These are phyloP conservation scores for Poeciliopsis retropinna DNA, from an alignment of 2,113 vertebrate genomes.

Conservation along the genomic window DNA sequence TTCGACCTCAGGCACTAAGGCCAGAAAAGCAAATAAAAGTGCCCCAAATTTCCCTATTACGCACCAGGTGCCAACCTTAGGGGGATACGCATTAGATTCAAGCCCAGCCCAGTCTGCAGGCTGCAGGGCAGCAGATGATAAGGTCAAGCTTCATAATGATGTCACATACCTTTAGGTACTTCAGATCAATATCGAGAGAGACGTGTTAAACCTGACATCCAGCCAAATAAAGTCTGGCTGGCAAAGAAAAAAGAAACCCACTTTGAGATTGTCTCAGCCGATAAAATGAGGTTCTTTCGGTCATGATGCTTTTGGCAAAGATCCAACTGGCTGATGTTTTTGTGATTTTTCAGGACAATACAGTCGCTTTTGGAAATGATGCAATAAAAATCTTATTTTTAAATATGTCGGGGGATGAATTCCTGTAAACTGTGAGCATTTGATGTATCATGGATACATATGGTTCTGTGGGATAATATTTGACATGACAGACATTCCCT, in stretches of 20 bases:
- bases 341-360: constrained; percentile 20
- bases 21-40: constrained; percentile 82
- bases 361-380: constrained; percentile 12
- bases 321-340: constrained; percentile 44
- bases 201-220: constrained; percentile 70
- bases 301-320: constrained; percentile 59
- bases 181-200: constrained; percentile 78
- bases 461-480: constrained; percentile 26
- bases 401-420: background rate
- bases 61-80: constrained; percentile 63
- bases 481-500: constrained; percentile 49
- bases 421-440: background rate
- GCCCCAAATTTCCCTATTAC: constrained; percentile 74
- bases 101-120: constrained; percentile 54
- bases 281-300: constrained; percentile 70
- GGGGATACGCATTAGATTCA: constrained; percentile 52
- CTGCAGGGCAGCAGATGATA: constrained; percentile 80
- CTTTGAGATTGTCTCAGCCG: constrained; percentile 71
- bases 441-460: constrained; percentile 12
- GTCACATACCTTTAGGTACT: constrained; percentile 82
- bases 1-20: constrained; percentile 61
- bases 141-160: constrained; percentile 83
- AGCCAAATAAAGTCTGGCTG: constrained; percentile 77
- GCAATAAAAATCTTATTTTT: background rate
- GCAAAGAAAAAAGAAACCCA: constrained; percentile 42